Evolutionary conservation across 2,888 invertebrate species (phyloP), one percentile per base, ranked within the genome.

Genomic region (Tetragonula carbonaria): DNA sequence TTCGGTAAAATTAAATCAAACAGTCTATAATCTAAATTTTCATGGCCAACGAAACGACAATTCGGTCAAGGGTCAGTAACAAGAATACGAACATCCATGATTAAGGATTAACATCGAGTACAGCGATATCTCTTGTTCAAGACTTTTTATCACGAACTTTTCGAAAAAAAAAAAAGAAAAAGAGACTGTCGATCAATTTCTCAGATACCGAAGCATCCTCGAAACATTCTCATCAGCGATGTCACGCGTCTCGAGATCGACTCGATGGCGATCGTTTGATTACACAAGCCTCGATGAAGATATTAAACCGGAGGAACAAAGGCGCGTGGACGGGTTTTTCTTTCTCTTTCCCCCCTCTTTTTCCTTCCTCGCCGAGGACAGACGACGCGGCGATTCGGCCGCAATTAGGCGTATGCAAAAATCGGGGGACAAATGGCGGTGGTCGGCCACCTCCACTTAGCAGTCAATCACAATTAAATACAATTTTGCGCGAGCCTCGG

Each of bases 391-490:
- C 57, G 75, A 82, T 78, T 78, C 57, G 68, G 50, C 72, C 67
- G 88, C 87, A 92, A 90, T 92, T 91, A 89, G 88, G 84, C 67
- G 88, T 90, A 91, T 91, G 91, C 90, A 91, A 92, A 92, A 92
- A 91, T 92, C 84, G 68, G 89, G 80, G 88, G 87, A 91, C 91
- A 91, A 93, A 92, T 92, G 92, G 87, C 86, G 88, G 82, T 87
- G 89, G 88, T 87, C 88, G 87, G 88, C 88, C 90, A 89, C 91
- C 91, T 91, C 92, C 91, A 92, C 91, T 93, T 91, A 92, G 93
- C 93, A 93, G 93, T 94, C 93, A 94, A 94, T 94, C 94, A 93
- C 93, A 93, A 94, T 93, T 93, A 94, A 93, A 94, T 93, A 94
- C 93, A 93, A 93, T 94, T 93, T 93, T 94, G 93, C 93, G 89